Conservation (phyloP, 1,140 invertebrate species). For the Drosophila pallidifrons region DNA sequence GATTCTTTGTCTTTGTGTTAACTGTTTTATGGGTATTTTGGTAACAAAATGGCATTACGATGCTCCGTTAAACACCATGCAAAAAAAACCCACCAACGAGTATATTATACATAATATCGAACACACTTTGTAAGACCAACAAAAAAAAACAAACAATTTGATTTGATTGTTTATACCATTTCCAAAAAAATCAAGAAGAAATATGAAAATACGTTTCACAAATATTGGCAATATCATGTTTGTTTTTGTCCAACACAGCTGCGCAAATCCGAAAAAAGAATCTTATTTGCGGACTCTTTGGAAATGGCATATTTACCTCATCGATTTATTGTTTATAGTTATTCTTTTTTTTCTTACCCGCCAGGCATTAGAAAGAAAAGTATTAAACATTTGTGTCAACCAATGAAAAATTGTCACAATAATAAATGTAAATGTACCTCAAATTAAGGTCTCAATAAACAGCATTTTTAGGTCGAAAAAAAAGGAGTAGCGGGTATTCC, state of each 20-base stretch:
- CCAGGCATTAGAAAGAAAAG: too few relatives aligned
- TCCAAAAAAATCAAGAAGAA: slow-evolving; percentile 2
- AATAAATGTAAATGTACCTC: too few relatives aligned
- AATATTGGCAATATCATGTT: background rate
- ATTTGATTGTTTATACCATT: slow-evolving; percentile 28
- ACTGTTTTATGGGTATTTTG: slow-evolving; percentile 16
- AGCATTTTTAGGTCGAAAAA: too few relatives aligned
- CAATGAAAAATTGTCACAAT: too few relatives aligned
- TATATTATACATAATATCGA: slow-evolving; percentile 13
- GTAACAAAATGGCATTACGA: slow-evolving; percentile 8
- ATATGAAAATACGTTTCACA: slow-evolving; percentile 2
- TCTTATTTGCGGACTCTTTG: slow-evolving; percentile 2
- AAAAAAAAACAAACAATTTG: slow-evolving; percentile 29
- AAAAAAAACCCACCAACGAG: slow-evolving; percentile 14
- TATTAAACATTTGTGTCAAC: too few relatives aligned
- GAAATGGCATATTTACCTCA: slow-evolving; percentile 24
- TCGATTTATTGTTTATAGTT: slow-evolving; percentile 4
- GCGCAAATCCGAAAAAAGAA: background rate
- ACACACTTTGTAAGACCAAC: slow-evolving; percentile 22
- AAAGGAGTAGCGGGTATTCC: too few relatives aligned
- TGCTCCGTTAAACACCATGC: slow-evolving; percentile 6
- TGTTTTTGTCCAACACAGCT: background rate
- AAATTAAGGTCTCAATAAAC: too few relatives aligned
- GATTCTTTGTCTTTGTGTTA: slow-evolving; percentile 30
- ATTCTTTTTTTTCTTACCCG: slow-evolving; percentile 26